Evolutionary conservation across 2,113 vertebrate genomes (phyloP).

Genomic region (Peucedramus taeniatus): DNA sequence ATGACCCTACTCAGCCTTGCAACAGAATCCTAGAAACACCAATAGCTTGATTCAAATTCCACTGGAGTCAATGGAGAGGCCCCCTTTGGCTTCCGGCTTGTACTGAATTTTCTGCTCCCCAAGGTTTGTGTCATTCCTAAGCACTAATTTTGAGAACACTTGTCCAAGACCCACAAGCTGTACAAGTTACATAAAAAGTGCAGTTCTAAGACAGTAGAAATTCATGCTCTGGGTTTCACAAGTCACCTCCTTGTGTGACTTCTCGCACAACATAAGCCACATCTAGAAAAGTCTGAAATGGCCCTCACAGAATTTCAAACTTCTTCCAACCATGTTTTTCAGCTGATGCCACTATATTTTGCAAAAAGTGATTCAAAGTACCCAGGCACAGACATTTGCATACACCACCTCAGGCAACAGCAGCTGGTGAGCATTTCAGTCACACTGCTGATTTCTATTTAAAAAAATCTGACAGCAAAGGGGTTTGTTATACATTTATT

Average conservation of each 20-base stretch:
- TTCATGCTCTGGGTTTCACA: background rate
- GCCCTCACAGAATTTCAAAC: background rate
- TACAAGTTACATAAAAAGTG: background rate
- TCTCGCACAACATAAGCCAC: background rate
- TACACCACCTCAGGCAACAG: background rate
- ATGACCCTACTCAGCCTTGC: background rate
- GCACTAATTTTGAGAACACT: background rate
- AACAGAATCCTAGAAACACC: background rate
- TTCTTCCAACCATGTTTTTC: background rate
- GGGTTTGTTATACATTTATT: background rate
- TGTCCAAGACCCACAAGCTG: background rate
- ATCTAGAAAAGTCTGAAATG: background rate
- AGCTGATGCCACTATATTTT: background rate
- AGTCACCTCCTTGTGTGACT: background rate
- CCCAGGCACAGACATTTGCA: background rate
- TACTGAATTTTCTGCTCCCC: background rate
- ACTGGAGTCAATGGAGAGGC: background rate
- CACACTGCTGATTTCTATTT: background rate
- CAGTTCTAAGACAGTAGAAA: background rate
- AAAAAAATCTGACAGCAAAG: background rate
- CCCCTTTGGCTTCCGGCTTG: background rate
- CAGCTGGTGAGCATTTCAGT: background rate
- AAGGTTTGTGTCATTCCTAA: background rate
- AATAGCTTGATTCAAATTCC: background rate
- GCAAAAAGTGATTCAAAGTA: background rate